Base-by-base conservation (phyloP, 2,888 invertebrate species). In the Timema podura region DNA sequence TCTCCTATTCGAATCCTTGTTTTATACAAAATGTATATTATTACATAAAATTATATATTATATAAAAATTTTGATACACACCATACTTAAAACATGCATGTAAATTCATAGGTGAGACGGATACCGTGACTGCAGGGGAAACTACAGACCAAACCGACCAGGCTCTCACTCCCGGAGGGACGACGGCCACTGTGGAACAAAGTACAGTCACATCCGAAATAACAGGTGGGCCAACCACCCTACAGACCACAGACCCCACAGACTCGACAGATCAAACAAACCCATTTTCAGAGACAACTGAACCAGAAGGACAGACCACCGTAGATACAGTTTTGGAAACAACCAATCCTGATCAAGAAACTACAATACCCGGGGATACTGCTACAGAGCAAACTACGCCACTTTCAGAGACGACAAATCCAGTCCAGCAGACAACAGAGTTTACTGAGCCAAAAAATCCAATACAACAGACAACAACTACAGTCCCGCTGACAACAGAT, bases 391-490 rank as follows among this genome's bases (percentile, higher is more conserved):
- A 47, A 49, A 70, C 71, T 48, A 70, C 67, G n/a, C 72, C 68
- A 44, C 57, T 48, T 59, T 61, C 30, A 49, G 69, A 48, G n/a
- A 51, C 67, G 9, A 73, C 73, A 13, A 61, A 48, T 16, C 61
- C 72, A 10, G 67, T 65, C 44, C 73, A 74, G 68, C 59, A 65
- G 61, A 73, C 73, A 5, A 70, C 71, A 5, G 68, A 61, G 45
- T 45, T 68, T 9, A 48, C 65, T 48, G 65, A 70, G 51, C 69
- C 64, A 5, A 71, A 73, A 2, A 71, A 44, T 61, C 59, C 59
- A 65, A 69, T 15, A 48, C 72, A 69, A 30, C 74, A 69, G 72
- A 70, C 68, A 10, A 67, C 74, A 66, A 75, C 76, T 70, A 48
- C 65, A 8, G 71, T 67, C 57, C 30, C 30, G 3, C 3, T 1